phyloP scores from a whole-genome alignment of 2,113 vertebrate genomes.

The Bufo gargarizans region DNA sequence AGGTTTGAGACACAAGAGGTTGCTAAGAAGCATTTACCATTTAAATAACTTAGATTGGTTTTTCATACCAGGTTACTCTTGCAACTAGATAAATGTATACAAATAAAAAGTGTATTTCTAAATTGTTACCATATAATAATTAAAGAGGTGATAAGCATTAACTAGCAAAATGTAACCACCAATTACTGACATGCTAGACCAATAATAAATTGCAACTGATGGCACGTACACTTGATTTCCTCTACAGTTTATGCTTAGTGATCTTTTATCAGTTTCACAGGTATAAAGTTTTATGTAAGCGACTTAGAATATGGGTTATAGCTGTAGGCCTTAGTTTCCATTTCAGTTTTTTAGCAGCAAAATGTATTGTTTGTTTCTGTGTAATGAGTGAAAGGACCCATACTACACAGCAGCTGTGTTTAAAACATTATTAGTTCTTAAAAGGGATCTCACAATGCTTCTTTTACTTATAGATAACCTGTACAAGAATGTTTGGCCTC shows the following conservation, averaged over 20 bases:
- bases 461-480: conserved; percentile 16
- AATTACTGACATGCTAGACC: neutral
- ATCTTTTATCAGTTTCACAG: neutral
- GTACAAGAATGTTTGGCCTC: conserved; percentile 29
- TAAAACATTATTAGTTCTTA: conserved; percentile 9
- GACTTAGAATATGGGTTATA: neutral
- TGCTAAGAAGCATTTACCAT: neutral
- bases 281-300: neutral
- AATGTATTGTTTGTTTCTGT: conserved; percentile 24
- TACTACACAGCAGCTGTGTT: conserved; percentile 6
- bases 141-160: neutral
- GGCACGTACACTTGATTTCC: neutral
- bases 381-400: conserved; percentile 18
- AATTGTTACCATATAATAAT: too few relatives aligned
- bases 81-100: too few relatives aligned
- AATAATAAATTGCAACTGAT: neutral
- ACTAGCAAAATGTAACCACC: neutral
- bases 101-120: too few relatives aligned
- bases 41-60: neutral
- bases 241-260: too few relatives aligned
- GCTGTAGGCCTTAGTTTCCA: neutral
- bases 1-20: neutral
- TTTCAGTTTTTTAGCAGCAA: neutral
- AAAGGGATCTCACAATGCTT: conserved; percentile 8
- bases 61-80: neutral